Percentiles rank a stretch among this genome's conserved stretches.
Evolutionary conservation across 2,888 invertebrate species (phyloP).

Genomic region (Drosophila melanosoma): DNA sequence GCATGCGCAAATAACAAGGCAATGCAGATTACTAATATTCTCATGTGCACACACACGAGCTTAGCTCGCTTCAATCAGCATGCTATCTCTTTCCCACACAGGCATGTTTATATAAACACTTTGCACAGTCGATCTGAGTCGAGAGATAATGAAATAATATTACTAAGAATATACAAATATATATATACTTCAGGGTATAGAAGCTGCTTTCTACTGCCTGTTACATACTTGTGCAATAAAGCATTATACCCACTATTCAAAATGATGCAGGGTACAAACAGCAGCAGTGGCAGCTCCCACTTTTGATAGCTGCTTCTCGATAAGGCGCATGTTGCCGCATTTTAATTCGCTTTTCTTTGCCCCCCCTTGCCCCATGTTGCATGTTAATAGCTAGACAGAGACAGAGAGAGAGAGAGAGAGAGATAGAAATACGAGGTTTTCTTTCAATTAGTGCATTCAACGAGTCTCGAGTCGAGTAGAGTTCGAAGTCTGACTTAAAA

Average conservation of each 20-base stretch:
- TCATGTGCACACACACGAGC: neutral
- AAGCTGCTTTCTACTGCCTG: neutral
- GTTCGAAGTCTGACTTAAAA: slow-evolving; percentile 69
- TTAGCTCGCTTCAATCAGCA: neutral
- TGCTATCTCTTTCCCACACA: neutral
- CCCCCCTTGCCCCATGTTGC: slow-evolving; percentile 30
- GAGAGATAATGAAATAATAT: neutral
- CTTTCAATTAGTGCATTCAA: slow-evolving; percentile 61
- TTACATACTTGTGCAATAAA: neutral
- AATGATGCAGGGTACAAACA: neutral
- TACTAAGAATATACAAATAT: neutral
- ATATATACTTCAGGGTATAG: neutral
- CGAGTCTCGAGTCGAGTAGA: slow-evolving; percentile 5
- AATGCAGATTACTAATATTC: too few relatives aligned
- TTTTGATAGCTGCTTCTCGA: slow-evolving; percentile 47
- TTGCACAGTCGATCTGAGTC: neutral
- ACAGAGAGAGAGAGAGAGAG: neutral
- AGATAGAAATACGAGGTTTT: slow-evolving; percentile 45
- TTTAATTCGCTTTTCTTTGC: slow-evolving; percentile 66
- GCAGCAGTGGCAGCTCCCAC: neutral
- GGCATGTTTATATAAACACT: neutral
- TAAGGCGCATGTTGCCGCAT: slow-evolving; percentile 68
- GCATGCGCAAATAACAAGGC: neutral
- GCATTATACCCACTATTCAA: neutral
- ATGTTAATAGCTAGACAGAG: slow-evolving; percentile 54